Conservation (phyloP, 2,888 invertebrate genomes). For the Mylabris sibirica region DNA sequence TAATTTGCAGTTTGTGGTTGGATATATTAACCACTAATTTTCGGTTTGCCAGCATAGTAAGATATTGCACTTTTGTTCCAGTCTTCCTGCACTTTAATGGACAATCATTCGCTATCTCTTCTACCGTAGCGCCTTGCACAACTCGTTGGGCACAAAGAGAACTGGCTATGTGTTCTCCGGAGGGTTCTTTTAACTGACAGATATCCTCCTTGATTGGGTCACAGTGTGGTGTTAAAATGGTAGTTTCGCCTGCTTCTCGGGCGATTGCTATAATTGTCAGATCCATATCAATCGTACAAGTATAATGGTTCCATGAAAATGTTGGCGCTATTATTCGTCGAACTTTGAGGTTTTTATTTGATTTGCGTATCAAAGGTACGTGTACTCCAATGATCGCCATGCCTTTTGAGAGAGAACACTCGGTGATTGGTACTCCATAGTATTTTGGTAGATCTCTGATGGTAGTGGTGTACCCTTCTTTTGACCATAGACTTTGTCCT, state of each 20-base stretch:
- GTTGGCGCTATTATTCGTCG: background rate
- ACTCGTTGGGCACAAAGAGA: background rate
- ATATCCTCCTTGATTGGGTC: background rate
- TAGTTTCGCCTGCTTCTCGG: fast-evolving
- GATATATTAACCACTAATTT: background rate
- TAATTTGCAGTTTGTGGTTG: background rate
- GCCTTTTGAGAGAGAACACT: background rate
- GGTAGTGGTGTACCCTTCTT: background rate
- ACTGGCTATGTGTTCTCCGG: background rate
- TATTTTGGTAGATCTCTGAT: background rate
- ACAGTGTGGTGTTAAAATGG: background rate
- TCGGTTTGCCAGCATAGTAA: background rate
- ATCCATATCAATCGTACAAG: background rate
- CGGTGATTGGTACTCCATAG: background rate
- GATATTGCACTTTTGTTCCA: background rate
- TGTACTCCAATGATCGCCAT: background rate
- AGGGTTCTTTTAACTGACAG: background rate
- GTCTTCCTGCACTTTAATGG: background rate
- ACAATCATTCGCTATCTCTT: background rate
- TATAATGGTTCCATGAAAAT: background rate
- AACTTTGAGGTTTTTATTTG: background rate
- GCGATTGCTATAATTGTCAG: background rate
- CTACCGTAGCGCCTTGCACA: background rate
- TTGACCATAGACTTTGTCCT: background rate
- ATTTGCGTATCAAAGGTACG: background rate